Conservation (phyloP, 2,797 vertebrate genomes). For the Pygocentrus nattereri region DNA sequence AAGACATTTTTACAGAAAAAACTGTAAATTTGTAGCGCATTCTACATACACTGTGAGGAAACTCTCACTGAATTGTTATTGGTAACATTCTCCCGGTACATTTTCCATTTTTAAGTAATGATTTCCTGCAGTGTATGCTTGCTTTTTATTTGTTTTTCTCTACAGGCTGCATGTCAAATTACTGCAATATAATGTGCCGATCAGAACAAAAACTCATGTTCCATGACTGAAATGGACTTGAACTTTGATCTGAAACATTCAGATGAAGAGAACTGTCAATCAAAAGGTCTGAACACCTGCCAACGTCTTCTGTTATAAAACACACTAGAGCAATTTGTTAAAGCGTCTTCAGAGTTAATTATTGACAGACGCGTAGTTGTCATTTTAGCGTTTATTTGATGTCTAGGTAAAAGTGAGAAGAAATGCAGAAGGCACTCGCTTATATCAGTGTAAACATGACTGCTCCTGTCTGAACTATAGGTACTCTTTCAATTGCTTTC, state of each 20-base stretch:
- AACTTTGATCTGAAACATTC: slow-evolving; percentile 32
- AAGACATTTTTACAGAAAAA: not conserved
- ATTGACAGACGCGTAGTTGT: slow-evolving; percentile 14
- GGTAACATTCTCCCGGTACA: not conserved
- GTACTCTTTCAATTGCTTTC: slow-evolving; percentile 12
- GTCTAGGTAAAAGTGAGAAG: slow-evolving; percentile 30
- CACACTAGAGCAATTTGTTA: slow-evolving; percentile 9
- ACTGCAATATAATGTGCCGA: not conserved
- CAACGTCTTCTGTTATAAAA: slow-evolving; percentile 26
- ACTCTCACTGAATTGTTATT: not conserved
- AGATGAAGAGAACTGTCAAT: not conserved
- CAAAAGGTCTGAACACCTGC: slow-evolving; percentile 22
- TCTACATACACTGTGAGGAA: not conserved
- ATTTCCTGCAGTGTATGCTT: not conserved
- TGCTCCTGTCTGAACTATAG: not conserved
- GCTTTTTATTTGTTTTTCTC: too few relatives aligned
- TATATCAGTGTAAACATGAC: slow-evolving; percentile 13
- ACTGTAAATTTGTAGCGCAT: not conserved
- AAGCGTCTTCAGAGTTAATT: slow-evolving; percentile 21
- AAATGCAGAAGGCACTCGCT: slow-evolving; percentile 29
- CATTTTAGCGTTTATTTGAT: slow-evolving; percentile 30
- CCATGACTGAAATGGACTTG: not conserved
- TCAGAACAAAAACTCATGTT: not conserved
- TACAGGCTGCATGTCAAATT: not conserved
- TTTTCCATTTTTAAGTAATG: not conserved